A percentile compares a stretch with the other conserved stretches of the same genome.
phyloP scores from a whole-genome alignment of 2,888 invertebrate genomes.

The Cremastobaeus sp. region DNA sequence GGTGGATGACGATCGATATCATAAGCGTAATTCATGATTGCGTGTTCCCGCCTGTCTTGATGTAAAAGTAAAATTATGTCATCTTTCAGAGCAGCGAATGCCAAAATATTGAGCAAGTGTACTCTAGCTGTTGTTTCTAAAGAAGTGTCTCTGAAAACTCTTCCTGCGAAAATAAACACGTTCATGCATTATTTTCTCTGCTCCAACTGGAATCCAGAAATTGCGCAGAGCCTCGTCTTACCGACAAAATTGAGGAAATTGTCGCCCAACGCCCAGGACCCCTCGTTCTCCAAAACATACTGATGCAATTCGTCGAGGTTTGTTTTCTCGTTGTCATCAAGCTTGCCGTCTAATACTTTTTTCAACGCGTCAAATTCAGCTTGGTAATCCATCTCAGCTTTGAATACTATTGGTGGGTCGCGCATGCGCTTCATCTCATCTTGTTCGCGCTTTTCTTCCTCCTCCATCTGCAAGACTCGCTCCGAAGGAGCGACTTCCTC shows the following conservation, averaged over 20 bases:
- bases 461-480: constrained; percentile 80
- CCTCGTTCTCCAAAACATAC: constrained; percentile 92
- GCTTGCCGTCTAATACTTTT: constrained; percentile 84
- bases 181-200: not conserved
- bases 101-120: constrained; percentile 85
- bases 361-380: constrained; percentile 87
- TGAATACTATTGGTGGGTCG: constrained; percentile 90
- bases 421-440: constrained; percentile 85
- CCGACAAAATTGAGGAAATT: constrained; percentile 91
- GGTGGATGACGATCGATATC: constrained; percentile 86
- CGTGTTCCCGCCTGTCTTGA: constrained; percentile 92
- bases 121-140: constrained; percentile 83
- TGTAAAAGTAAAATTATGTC: constrained; percentile 93
- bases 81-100: constrained; percentile 89
- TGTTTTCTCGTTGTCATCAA: constrained; percentile 86
- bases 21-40: constrained; percentile 91
- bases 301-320: constrained; percentile 91
- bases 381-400: constrained; percentile 84
- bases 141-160: constrained; percentile 82
- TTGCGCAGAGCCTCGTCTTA: too few relatives aligned
- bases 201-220: too few relatives aligned
- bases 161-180: constrained; percentile 77
- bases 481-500: constrained; percentile 80
- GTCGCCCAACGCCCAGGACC: constrained; percentile 95
- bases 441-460: constrained; percentile 83